Conservation (phyloP, 30 jellyfish, hydroid and myxozoan genomes). For the Turritopsis rubra region DNA sequence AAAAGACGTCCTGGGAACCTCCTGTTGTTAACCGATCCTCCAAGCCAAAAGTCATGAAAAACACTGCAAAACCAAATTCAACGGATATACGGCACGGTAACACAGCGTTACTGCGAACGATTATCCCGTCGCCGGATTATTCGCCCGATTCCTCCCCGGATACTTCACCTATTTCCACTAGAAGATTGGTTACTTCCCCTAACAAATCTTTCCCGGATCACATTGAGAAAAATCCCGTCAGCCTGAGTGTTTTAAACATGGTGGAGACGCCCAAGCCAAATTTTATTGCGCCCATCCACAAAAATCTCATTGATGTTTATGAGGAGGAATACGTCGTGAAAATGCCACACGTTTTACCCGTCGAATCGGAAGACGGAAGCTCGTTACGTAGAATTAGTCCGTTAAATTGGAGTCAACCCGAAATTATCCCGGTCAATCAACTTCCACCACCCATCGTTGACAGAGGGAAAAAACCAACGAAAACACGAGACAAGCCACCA, state of each 20-base stretch:
- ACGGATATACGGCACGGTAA: slow-evolving; percentile 25
- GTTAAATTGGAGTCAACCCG: neutral
- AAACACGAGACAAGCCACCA: neutral
- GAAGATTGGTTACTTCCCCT: neutral
- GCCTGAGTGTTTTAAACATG: neutral
- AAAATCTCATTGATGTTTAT: slow-evolving; percentile 1
- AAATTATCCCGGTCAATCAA: neutral
- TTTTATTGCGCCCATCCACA: slow-evolving; percentile 2
- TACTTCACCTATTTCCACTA: neutral
- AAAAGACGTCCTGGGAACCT: neutral
- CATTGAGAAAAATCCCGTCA: neutral
- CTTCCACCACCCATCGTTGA: neutral
- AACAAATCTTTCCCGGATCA: neutral
- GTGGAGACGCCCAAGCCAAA: neutral
- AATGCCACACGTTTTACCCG: neutral
- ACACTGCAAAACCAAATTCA: neutral
- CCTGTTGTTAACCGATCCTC: slow-evolving; percentile 11
- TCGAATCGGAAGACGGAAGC: neutral
- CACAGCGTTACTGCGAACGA: slow-evolving; percentile 23
- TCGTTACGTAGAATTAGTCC: neutral
- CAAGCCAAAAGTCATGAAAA: neutral
- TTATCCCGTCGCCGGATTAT: slow-evolving; percentile 35
- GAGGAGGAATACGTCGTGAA: slow-evolving; percentile 1
- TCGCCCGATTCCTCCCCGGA: slow-evolving; percentile 4
- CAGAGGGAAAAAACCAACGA: neutral